Base-by-base conservation (phyloP, 1,140 invertebrate species). In the Orius laevigatus region DNA sequence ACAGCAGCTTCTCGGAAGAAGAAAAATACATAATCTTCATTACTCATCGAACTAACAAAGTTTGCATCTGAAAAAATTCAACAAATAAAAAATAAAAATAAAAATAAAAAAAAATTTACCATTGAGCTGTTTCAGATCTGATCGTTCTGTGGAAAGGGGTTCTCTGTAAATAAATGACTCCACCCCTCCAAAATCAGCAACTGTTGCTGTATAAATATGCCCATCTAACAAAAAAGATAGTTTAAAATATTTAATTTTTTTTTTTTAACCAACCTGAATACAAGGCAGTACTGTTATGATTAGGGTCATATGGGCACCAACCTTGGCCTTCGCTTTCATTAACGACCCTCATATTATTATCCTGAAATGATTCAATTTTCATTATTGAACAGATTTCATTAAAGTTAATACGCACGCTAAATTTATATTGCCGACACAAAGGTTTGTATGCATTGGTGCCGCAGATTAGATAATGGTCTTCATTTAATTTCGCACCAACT, bases 371-470 rank as follows among this genome's bases (percentile, higher is more conserved):
- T 25, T 25, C 8, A 48, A 55, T 36, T 20, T 47, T n/a, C 3
- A n/a, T 48, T 41, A 18, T 48, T 48, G 5, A 15, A 40, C 5
- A 19, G 8, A 25, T 25, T 38, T 38, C 36, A 12, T 16, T 14
- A 10, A 34, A 38, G 25, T 31, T 12, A 44, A n/a, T 9, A 58
- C 69, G 69, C 63, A 75, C 74, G 64, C 69, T 63, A 50, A 70
- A 60, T 14, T 63, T 59, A 59, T 91, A 91, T 56, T 81, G 72
- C 45, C 91, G 73, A 68, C 93, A 98, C 44, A 79, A 74, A 1
- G 93, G 93, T 61, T 92, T 94, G 69, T 85, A 97, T 5, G 92
- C 89, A 66, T 98, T 94, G 19, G 94, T 98, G 14, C 94, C 94
- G 66, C 94, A 98, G 38, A 96, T 78, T 45, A 92, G 69, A 18